These are phyloP conservation scores for Lasaia peninsularis DNA, from an alignment of 1,140 invertebrate genomes.

Conservation along the genomic window DNA sequence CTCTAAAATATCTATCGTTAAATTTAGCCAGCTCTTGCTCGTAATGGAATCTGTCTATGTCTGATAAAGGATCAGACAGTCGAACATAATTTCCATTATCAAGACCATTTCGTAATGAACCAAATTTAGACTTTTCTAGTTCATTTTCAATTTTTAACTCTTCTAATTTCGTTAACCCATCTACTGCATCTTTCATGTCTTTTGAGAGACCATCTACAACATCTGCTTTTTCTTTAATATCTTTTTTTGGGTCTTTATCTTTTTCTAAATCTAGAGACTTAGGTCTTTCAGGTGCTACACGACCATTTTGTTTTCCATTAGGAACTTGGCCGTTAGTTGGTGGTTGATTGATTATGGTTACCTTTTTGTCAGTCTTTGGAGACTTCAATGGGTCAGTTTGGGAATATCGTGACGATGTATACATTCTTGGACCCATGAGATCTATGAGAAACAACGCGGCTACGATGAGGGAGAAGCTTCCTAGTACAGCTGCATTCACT, in stretches of 20 bases:
- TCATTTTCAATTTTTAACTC: slow-evolving; percentile 51
- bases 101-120: slow-evolving; percentile 61
- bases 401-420: slow-evolving; percentile 49
- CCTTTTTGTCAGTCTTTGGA: slow-evolving; percentile 52
- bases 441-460: slow-evolving; percentile 83
- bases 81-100: slow-evolving; percentile 61
- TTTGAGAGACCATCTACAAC: slow-evolving; percentile 11
- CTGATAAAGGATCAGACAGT: slow-evolving; percentile 53
- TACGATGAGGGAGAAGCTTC: slow-evolving; percentile 82
- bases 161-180: slow-evolving; percentile 47
- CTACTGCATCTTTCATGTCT: slow-evolving; percentile 42
- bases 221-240: slow-evolving; percentile 26
- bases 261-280: slow-evolving; percentile 58
- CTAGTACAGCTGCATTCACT: slow-evolving; percentile 84
- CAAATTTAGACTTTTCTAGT: slow-evolving; percentile 62
- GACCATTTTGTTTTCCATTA: slow-evolving; percentile 45
- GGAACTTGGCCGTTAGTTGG: slow-evolving; percentile 30
- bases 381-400: slow-evolving; percentile 63
- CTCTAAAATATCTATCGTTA: slow-evolving; percentile 63
- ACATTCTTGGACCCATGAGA: slow-evolving; percentile 76
- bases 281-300: slow-evolving; percentile 42
- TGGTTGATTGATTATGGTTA: slow-evolving; percentile 41
- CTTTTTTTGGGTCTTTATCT: slow-evolving; percentile 27
- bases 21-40: slow-evolving; percentile 66
- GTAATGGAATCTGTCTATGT: slow-evolving; percentile 57